Base-by-base conservation (phyloP, 2,888 invertebrate species). In the Xanthorhoe spadicearia region DNA sequence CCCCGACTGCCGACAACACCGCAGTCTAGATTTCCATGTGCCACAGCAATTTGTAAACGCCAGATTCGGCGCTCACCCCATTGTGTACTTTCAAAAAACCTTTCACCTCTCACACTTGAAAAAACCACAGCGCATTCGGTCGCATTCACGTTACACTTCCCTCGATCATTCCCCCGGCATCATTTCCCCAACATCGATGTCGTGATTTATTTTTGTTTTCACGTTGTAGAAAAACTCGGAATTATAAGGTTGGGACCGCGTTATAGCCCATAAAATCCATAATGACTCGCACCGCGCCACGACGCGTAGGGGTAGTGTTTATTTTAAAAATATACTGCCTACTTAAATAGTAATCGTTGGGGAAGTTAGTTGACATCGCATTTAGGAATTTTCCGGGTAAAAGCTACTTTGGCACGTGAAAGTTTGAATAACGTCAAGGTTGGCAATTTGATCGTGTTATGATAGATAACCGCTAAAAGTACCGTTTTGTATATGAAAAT, bases 131-230 rank as follows among this genome's bases (percentile, higher is more conserved):
- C 60, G 64, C 52, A 61, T 61, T 64, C 59, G 63, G 55, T 60
- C 64, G 48, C 50, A 35, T 56, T 61, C 65, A 62, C 63, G 60
- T 62, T 54, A 66, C 59, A 62, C 59, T 64, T 68, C 69, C 71
- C 69, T 61, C 68, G 73, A 73, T 73, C 68, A 68, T 68, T 70
- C 69, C 69, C 69, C 69, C 62, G 69, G 65, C 71, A 48, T 62
- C 55, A 49, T 35, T 55, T 35, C 61, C 75, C 66, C 70, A 68
- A 74, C 76, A 82, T 84, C 83, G 84, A 83, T 78, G 71, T 62
- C 71, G 77, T 84, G 84, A 85, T 86, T 85, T 86, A 86, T 84
- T 83, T 82, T 81, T 83, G 83, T 83, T 85, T 86, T 83, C 80
- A 83, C 81, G 79, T 79, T 76, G 78, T 78, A 74, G 76, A 80